Conservation (phyloP, 2,888 invertebrate genomes). For the Hololepta plana region DNA sequence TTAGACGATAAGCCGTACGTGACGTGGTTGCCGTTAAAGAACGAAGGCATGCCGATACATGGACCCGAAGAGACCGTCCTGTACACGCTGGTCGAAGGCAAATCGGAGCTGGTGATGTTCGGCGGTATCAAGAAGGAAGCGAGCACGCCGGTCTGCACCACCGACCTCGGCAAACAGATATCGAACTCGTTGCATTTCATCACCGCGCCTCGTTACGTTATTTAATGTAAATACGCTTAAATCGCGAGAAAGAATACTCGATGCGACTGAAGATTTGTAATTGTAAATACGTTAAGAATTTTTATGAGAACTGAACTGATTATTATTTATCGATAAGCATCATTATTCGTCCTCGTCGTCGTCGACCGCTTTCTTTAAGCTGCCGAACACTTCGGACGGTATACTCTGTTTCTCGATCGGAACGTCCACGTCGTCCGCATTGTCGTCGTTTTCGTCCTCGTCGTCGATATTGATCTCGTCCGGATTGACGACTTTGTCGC, state of each 20-base stretch:
- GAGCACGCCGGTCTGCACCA: constrained; percentile 31
- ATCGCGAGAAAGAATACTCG: constrained; percentile 4
- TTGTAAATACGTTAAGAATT: neutral
- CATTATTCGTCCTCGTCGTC: constrained; percentile 9
- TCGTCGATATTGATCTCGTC: constrained; percentile 78
- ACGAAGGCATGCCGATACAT: constrained; percentile 30
- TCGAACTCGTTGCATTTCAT: constrained; percentile 64
- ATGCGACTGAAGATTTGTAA: neutral
- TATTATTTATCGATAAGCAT: too few relatives aligned
- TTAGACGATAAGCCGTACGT: constrained; percentile 45
- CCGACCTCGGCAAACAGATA: constrained; percentile 43
- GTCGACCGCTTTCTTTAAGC: constrained; percentile 34
- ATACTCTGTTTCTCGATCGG: constrained; percentile 71
- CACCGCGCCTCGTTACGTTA: constrained; percentile 50
- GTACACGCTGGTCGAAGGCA: constrained; percentile 75
- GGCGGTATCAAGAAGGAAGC: constrained; percentile 84
- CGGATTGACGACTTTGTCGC: constrained; percentile 60
- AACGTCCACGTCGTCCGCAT: constrained; percentile 32
- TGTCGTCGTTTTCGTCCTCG: constrained; percentile 39
- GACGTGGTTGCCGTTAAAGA: constrained; percentile 51
- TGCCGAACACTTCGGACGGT: constrained; percentile 84
- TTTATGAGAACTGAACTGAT: neutral
- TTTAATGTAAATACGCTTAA: constrained; percentile 29
- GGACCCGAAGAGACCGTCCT: constrained; percentile 80
- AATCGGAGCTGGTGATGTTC: constrained; percentile 86